phyloP scores from a whole-genome alignment of 53 echinoderm and acorn worm genomes.

The Henricia sp. region DNA sequence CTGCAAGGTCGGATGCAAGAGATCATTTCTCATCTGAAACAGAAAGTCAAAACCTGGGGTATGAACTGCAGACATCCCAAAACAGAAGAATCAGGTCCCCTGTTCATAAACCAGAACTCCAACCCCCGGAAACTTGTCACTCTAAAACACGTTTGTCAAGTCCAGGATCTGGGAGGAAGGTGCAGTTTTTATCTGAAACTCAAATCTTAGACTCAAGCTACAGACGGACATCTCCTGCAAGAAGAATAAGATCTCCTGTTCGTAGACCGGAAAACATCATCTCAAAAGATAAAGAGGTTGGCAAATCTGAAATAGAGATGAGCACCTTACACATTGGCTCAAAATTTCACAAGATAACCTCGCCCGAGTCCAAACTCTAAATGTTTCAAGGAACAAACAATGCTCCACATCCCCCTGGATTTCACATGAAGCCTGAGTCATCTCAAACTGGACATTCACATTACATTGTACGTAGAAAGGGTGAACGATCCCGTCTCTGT shows the following conservation, averaged over 20 bases:
- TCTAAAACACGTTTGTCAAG: too few relatives aligned
- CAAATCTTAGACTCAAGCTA: neutral
- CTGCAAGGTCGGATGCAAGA: too few relatives aligned
- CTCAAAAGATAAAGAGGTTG: neutral
- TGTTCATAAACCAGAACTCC: too few relatives aligned
- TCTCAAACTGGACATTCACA: too few relatives aligned
- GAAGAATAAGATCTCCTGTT: constrained; percentile 32
- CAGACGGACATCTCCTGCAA: constrained; percentile 13
- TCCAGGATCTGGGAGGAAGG: too few relatives aligned
- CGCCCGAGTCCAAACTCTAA: constrained; percentile 73
- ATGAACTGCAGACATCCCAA: too few relatives aligned
- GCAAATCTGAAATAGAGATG: constrained; percentile 63
- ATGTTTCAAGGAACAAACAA: constrained; percentile 77
- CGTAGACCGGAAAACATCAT: neutral
- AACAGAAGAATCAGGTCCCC: too few relatives aligned
- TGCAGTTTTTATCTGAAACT: constrained; percentile 57
- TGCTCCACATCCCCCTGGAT: constrained; percentile 72
- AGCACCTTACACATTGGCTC: constrained; percentile 52
- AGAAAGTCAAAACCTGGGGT: too few relatives aligned
- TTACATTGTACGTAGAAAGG: too few relatives aligned
- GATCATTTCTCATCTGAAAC: too few relatives aligned
- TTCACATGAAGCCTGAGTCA: constrained; percentile 27
- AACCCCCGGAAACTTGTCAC: too few relatives aligned
- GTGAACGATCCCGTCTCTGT: constrained; percentile 69
- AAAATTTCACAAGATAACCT: constrained; percentile 55